phyloP scores from a whole-genome alignment of 1,140 invertebrate genomes.

The Aphaenogaster floridana region DNA sequence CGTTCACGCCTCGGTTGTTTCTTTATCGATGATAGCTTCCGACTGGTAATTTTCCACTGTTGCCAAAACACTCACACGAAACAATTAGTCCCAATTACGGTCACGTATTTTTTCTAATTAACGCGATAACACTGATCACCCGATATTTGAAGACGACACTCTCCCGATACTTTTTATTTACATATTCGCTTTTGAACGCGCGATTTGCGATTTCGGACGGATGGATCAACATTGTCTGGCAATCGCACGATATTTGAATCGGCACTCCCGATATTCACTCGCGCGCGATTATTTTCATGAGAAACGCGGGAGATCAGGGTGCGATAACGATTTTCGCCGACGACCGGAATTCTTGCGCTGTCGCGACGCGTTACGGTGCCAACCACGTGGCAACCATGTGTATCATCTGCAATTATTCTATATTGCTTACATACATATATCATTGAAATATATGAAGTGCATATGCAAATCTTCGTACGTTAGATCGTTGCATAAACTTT shows the following conservation, averaged over 20 bases:
- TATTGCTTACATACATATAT: neutral
- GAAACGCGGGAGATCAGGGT: neutral
- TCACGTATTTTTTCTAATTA: neutral
- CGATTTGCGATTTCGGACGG: neutral
- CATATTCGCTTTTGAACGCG: neutral
- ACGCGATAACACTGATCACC: neutral
- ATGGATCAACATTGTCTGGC: neutral
- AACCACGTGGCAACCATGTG: neutral
- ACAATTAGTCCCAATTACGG: neutral
- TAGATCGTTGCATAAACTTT: neutral
- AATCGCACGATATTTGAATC: neutral
- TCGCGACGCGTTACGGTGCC: neutral
- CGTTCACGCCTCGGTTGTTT: neutral
- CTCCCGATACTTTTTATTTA: neutral
- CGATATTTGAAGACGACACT: neutral
- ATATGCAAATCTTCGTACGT: neutral
- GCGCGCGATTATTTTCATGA: neutral
- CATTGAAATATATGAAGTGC: neutral
- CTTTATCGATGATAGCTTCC: neutral
- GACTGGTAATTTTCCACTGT: neutral
- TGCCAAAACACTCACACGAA: neutral
- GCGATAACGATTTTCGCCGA: constrained; percentile 13
- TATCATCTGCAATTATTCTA: neutral
- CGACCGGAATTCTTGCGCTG: neutral
- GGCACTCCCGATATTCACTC: neutral